Evolutionary conservation across 2,888 invertebrate species (phyloP).

Genomic region (Lochmaea capreae): DNA sequence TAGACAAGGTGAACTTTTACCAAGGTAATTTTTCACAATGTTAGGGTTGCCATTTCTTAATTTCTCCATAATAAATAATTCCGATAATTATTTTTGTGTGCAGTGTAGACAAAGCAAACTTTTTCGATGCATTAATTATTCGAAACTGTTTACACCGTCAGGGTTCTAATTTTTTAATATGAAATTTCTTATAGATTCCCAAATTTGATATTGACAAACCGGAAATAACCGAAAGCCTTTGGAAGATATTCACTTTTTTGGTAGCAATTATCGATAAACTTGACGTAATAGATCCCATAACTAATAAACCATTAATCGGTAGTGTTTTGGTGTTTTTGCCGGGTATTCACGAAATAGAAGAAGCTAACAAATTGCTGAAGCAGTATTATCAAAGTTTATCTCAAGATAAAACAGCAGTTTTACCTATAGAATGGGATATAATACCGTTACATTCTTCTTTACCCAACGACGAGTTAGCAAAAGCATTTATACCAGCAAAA

Average conservation of each 20-base stretch:
- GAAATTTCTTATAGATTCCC: conserved; percentile 67
- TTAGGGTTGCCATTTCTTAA: too few relatives aligned
- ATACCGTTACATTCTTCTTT: conserved; percentile 74
- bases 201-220: conserved; percentile 69
- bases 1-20: too few relatives aligned
- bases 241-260: conserved; percentile 65
- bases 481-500: conserved; percentile 73
- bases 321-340: conserved; percentile 92
- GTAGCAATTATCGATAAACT: conserved; percentile 75
- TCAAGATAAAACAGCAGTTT: not conserved
- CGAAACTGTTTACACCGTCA: too few relatives aligned
- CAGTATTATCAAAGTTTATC: conserved; percentile 11
- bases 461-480: conserved; percentile 74
- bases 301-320: conserved; percentile 58
- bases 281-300: conserved; percentile 64
- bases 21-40: too few relatives aligned
- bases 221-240: conserved; percentile 60
- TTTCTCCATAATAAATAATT: too few relatives aligned
- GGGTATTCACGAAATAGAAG: conserved; percentile 87
- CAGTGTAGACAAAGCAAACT: too few relatives aligned
- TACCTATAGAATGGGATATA: conserved; percentile 58
- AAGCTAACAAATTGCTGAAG: conserved; percentile 68
- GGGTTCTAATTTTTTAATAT: too few relatives aligned
- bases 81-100: too few relatives aligned
- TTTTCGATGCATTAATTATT: too few relatives aligned